A percentile compares a stretch with the other conserved stretches of the same genome.
These are phyloP conservation scores for Thermophis baileyi DNA, from an alignment of 2,113 vertebrate genomes.

Conservation along the genomic window DNA sequence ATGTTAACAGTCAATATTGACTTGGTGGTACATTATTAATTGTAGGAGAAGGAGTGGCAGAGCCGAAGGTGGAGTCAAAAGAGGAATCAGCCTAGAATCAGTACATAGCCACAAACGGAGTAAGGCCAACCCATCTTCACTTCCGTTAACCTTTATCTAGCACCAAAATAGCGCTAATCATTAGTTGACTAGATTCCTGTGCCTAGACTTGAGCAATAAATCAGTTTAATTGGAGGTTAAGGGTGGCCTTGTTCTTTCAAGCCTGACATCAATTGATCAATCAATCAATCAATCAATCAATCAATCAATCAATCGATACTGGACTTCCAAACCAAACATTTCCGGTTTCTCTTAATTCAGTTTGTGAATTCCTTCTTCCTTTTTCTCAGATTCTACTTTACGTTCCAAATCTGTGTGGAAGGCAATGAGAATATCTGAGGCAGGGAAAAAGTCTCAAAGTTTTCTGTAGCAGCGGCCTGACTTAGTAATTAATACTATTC, in stretches of 20 bases:
- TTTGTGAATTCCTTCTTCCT: constrained; percentile 15
- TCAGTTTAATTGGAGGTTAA: too few species aligned
- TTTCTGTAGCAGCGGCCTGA: constrained; percentile 40
- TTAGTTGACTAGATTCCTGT: neutral
- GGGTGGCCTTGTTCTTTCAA: too few species aligned
- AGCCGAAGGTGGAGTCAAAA: neutral
- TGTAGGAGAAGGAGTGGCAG: neutral
- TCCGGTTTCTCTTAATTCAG: constrained; percentile 44
- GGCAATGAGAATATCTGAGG: constrained; percentile 41
- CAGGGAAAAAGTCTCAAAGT: constrained; percentile 44
- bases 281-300: neutral
- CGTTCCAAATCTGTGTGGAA: constrained; percentile 30
- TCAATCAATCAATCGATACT: neutral
- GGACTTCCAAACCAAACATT: neutral
- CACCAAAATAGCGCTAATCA: neutral
- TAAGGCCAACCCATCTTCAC: neutral
- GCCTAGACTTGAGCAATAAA: too few species aligned
- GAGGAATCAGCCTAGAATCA: neutral
- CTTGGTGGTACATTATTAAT: neutral
- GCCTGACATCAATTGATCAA: neutral
- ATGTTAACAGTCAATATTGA: neutral
- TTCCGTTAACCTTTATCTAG: neutral
- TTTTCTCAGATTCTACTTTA: constrained; percentile 33
- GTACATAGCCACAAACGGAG: neutral
- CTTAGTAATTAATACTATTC: constrained; percentile 58